Base-by-base conservation (phyloP, 2,797 vertebrate species). In the Thamnophis elegans region DNA sequence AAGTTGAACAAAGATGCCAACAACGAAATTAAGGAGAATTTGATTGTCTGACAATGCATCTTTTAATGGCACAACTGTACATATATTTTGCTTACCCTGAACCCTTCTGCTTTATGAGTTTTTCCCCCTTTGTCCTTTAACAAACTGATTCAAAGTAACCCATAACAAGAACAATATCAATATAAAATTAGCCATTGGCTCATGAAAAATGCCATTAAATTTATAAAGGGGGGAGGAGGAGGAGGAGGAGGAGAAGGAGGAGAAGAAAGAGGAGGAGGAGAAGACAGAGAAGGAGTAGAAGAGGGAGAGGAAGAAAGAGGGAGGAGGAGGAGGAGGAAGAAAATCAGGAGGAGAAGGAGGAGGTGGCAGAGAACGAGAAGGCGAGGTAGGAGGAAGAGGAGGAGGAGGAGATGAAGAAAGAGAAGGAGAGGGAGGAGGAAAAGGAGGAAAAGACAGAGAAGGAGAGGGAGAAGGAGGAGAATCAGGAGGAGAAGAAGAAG, bases 1-100 rank as follows among this genome's bases (percentile, higher is more conserved):
- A 97, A 97, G 97, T 96, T 98, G 97, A 96, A 97, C 96, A 95
- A 97, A 97, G 97, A 97, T 98, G 97, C 97, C 97, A 98, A 97
- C 94, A 94, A 97, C 95, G 95, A 97, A 97, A 97, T 97, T 97
- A 98, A 97, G 97, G 95, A 97, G 97, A 98, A 97, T 95, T 96
- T 95, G 96, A 97, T 96, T 96, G 96, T 95, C 97, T 97, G 97
- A 95, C 97, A 96, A 95, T 96, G 93, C 97, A 98, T 98, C 97
- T 98, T 97, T 96, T 96, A 97, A 96, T 96, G 94, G 95, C 94
- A 95, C 92, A 28, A 91, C 0, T 93, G 91, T 90, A n/a, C 96
- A 18, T 47, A n/a, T 96, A 92, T 97, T 97, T 95, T 93, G 95
- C 93, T 95, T 92, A 94, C 95, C 94, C 95, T 94, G 91, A 97